Evolutionary conservation across 30 jellyfish, hydroid and myxozoan species (phyloP).

Genomic region (Aurelia sp.): DNA sequence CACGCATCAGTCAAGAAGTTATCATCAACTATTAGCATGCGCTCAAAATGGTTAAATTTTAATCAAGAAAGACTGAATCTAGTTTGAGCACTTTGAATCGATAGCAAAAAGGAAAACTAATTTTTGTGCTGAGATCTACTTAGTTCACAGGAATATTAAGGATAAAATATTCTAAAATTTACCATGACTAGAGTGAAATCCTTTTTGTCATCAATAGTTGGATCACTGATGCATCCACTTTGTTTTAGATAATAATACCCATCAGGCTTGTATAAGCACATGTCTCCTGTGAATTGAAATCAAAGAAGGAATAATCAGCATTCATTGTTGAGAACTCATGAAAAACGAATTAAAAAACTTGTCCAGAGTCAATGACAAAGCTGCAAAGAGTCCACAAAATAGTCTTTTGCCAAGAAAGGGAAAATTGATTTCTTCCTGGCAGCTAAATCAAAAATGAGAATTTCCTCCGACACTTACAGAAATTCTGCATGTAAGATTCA

Average conservation of each 20-base stretch:
- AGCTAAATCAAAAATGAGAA: background rate
- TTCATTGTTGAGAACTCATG: too few relatives aligned
- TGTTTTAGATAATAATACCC: constrained; percentile 84
- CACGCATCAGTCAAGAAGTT: too few relatives aligned
- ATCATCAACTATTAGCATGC: too few relatives aligned
- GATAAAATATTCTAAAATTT: background rate
- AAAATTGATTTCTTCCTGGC: background rate
- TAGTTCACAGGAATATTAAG: too few relatives aligned
- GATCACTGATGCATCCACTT: constrained; percentile 96
- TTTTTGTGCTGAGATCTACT: too few relatives aligned
- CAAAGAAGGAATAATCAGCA: background rate
- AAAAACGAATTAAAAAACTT: background rate
- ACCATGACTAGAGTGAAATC: constrained; percentile 63
- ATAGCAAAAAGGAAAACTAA: too few relatives aligned
- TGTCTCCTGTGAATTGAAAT: constrained; percentile 65
- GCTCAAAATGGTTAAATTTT: too few relatives aligned
- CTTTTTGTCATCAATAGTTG: constrained; percentile 87
- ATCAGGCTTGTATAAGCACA: constrained; percentile 73
- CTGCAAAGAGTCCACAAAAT: background rate
- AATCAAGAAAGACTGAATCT: too few relatives aligned
- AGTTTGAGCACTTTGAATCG: too few relatives aligned
- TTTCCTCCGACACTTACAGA: background rate
- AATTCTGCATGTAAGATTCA: too few relatives aligned
- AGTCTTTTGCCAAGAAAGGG: background rate
- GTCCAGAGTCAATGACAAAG: background rate